phyloP scores from a whole-genome alignment of 2,888 invertebrate genomes.

The Osedax fenrisi region DNA sequence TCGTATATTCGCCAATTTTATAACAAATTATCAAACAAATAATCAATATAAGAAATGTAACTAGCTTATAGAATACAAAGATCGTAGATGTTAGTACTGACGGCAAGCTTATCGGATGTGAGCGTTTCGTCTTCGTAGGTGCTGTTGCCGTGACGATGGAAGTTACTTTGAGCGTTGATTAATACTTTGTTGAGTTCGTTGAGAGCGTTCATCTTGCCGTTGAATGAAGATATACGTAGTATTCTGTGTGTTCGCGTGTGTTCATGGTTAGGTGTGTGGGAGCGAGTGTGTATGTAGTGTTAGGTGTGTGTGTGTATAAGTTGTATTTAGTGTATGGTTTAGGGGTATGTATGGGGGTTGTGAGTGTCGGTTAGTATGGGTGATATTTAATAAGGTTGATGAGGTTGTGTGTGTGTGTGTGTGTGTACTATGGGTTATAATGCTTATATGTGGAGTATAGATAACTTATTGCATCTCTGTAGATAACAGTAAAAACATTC shows the following conservation, averaged over 20 bases:
- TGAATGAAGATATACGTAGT: slow-evolving; percentile 88
- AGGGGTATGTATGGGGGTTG: too few species aligned
- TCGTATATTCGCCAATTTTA: too few species aligned
- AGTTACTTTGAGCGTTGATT: slow-evolving; percentile 76
- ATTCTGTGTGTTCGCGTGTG: slow-evolving; percentile 54
- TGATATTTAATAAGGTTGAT: too few species aligned
- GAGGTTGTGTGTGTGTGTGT: not conserved
- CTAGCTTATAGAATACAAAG: not conserved
- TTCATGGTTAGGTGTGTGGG: slow-evolving; percentile 28
- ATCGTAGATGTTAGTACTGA: too few species aligned
- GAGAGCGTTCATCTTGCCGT: slow-evolving; percentile 95
- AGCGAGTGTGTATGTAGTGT: not conserved
- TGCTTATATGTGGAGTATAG: not conserved
- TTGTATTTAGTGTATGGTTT: too few species aligned
- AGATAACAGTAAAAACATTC: not conserved
- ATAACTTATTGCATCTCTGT: not conserved
- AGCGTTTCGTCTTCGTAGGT: slow-evolving; percentile 68
- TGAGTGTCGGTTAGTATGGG: too few species aligned
- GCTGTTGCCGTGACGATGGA: slow-evolving; percentile 54
- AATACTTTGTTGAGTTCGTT: slow-evolving; percentile 90
- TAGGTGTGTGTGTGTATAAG: not conserved
- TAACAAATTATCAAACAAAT: not conserved
- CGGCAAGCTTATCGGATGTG: slow-evolving; percentile 83
- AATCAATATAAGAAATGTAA: not conserved
- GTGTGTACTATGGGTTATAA: not conserved